Conservation (phyloP, 2,113 vertebrate species). For the Lontra canadensis region DNA sequence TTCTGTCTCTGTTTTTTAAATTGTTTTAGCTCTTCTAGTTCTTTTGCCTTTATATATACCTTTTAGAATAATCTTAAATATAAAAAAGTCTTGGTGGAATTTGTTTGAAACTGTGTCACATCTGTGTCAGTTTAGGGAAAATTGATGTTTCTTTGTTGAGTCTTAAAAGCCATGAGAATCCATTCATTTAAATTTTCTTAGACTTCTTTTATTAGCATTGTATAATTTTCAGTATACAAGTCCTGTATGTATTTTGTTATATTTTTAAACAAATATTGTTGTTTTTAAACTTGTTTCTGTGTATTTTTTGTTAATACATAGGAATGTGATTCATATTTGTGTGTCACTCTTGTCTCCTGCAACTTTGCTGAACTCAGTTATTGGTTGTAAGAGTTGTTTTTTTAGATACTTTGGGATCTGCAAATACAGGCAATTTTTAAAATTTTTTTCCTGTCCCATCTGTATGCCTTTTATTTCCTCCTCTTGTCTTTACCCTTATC, state of each 20-base stretch:
- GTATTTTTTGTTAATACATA: background rate
- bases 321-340: background rate
- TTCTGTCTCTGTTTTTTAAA: background rate
- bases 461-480: background rate
- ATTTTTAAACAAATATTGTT: background rate
- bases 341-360: background rate
- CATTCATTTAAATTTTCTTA: constrained; percentile 13
- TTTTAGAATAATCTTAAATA: background rate
- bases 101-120: constrained; percentile 2
- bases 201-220: constrained; percentile 4
- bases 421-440: background rate
- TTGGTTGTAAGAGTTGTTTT: background rate
- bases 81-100: background rate
- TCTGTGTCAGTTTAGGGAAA: background rate
- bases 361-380: background rate
- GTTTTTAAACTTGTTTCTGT: constrained; percentile 32
- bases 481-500: background rate
- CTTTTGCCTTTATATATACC: background rate
- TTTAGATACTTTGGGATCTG: background rate
- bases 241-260: background rate
- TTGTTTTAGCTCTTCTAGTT: background rate
- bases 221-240: background rate
- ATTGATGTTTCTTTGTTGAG: background rate
- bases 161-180: background rate
- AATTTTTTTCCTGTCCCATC: background rate